Base-by-base conservation (phyloP, 2,888 invertebrate genomes). In the Opisthograptis luteolata region DNA sequence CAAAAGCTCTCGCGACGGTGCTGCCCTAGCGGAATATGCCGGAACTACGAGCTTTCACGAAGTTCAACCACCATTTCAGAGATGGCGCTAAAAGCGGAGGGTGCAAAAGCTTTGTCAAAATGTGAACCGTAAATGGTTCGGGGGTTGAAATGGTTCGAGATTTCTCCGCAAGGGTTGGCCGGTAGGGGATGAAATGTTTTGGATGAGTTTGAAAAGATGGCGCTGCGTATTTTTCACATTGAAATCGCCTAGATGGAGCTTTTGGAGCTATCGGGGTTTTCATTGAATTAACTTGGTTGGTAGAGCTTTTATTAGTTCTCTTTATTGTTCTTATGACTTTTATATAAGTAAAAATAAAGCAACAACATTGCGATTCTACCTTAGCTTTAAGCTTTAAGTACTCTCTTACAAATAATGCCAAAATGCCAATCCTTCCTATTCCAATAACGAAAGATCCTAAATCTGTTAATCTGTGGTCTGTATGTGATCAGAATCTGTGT, bases 1-100 rank as follows among this genome's bases (percentile, higher is more conserved):
- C 87, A 90, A 85, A 84, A 90, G 86, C 81, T 84, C 64, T 24
- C 34, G 48, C 62, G 65, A 65, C 32, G 44, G 77, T 79, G 79
- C 79, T 79, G 81, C 75, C 58, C 27, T 60, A 8, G 64, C 78
- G 85, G 81, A 68, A 60, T 66, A 74, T 64, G 55, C 47, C 44
- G 51, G 84, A 88, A 89, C 88, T 86, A 59, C 50, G 58, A 79
- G 75, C 79, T 80, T 83, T 83, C 65, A 66, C 53, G 46, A 62
- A 83, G 83, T 89, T 87, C 79, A 2, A 63, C 58, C 77, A 49
- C 81, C 81, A 80, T 84, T 71, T 72, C 72, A 76, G 73, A 88
- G 90, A 84, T 84, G 89, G 87, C 90, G 86, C 53, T 76, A 64
- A 51, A 19, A 24, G 56, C 46, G 58, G 41, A 48, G 62, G 62